Evolutionary conservation across 2,888 invertebrate genomes (phyloP).

Genomic region (Drosophila histrio): DNA sequence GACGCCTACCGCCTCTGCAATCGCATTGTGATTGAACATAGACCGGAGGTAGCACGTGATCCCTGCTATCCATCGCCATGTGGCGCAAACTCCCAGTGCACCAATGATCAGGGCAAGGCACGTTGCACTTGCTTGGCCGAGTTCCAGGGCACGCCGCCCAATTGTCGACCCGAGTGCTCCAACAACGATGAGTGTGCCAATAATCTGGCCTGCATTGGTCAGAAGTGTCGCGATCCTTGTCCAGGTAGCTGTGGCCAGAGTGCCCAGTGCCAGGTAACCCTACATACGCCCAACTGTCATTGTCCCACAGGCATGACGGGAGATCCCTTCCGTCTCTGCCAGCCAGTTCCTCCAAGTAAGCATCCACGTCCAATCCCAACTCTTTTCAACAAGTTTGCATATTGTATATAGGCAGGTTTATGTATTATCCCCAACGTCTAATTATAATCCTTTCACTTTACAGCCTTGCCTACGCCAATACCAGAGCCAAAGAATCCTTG

Average conservation of each 20-base stretch:
- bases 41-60: slow-evolving; percentile 75
- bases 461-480: slow-evolving; percentile 60
- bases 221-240: slow-evolving; percentile 91
- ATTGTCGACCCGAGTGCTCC: slow-evolving; percentile 89
- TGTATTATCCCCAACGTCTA: neutral
- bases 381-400: slow-evolving; percentile 64
- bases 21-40: slow-evolving; percentile 78
- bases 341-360: slow-evolving; percentile 79
- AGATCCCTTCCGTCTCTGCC: slow-evolving; percentile 90
- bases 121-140: slow-evolving; percentile 88
- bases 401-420: slow-evolving; percentile 59
- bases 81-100: slow-evolving; percentile 90
- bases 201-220: slow-evolving; percentile 88
- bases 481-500: slow-evolving; percentile 86
- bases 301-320: slow-evolving; percentile 88
- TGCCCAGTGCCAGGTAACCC: slow-evolving; percentile 90
- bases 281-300: slow-evolving; percentile 90
- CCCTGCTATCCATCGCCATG: slow-evolving; percentile 92
- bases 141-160: slow-evolving; percentile 89
- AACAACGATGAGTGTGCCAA: slow-evolving; percentile 89
- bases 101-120: slow-evolving; percentile 86
- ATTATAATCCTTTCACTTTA: slow-evolving; percentile 25
- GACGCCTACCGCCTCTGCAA: slow-evolving; percentile 89
- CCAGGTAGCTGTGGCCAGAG: slow-evolving; percentile 91
- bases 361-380: neutral